Evolutionary conservation across 2,888 invertebrate genomes (phyloP).

Genomic region (Hydroisotoma schaefferi): DNA sequence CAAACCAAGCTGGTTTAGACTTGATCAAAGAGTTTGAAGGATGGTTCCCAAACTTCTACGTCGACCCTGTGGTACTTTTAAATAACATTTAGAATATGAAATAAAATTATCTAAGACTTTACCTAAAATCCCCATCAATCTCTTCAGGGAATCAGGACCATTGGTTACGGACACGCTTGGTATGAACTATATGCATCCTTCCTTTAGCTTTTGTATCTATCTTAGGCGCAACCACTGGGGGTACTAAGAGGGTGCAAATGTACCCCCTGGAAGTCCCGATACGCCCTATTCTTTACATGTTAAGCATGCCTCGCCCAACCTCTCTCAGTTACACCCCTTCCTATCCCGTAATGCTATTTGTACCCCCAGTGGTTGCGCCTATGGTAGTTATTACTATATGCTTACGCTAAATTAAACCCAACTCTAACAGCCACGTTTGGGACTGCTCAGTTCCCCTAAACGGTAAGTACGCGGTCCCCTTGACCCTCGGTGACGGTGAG

Average conservation of each 20-base stretch:
- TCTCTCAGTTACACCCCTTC: too few species aligned
- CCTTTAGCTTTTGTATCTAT: background rate
- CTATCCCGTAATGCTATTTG: too few species aligned
- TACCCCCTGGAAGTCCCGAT: too few species aligned
- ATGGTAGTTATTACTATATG: too few species aligned
- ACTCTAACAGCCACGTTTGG: constrained; percentile 43
- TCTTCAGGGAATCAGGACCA: constrained; percentile 29
- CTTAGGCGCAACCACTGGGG: too few species aligned
- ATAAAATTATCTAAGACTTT: background rate
- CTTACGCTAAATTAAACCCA: too few species aligned
- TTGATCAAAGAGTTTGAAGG: constrained; percentile 47
- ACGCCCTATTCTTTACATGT: too few species aligned
- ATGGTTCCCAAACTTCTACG: constrained; percentile 46
- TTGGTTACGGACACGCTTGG: constrained; percentile 41
- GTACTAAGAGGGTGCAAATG: too few species aligned
- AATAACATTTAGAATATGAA: too few species aligned
- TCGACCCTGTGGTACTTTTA: constrained; percentile 32
- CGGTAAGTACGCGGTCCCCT: constrained; percentile 40
- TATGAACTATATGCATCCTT: too few species aligned
- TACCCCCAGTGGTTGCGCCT: too few species aligned
- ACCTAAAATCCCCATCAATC: background rate
- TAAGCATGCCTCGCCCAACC: too few species aligned
- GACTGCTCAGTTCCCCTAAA: constrained; percentile 43
- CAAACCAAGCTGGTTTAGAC: constrained; percentile 41
- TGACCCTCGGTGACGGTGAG: constrained; percentile 35